Evolutionary conservation across 2,113 vertebrate species (phyloP).

Genomic region (Pomatorhinus ruficollis): DNA sequence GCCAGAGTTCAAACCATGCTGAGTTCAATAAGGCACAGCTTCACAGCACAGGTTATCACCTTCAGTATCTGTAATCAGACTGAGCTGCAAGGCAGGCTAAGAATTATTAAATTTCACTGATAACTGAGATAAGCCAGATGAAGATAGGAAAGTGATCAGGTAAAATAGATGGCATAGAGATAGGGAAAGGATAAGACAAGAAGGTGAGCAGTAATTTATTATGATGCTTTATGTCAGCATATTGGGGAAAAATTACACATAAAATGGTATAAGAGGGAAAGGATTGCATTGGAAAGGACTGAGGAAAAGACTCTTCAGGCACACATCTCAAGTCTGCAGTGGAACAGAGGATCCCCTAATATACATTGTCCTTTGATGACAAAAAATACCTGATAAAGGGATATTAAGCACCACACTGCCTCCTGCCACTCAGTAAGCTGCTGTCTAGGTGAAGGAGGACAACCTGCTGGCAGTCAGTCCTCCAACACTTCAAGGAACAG

Average conservation of each 20-base stretch:
- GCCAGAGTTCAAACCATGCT: background rate
- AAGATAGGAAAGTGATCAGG: background rate
- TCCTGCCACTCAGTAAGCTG: background rate
- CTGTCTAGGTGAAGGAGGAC: background rate
- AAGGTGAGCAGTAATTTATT: background rate
- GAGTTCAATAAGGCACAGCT: background rate
- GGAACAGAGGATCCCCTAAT: background rate
- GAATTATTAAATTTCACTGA: background rate
- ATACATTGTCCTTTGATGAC: background rate
- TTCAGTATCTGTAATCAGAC: background rate
- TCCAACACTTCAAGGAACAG: background rate
- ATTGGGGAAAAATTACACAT: background rate
- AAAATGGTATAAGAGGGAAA: background rate
- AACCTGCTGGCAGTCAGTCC: background rate
- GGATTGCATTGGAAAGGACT: background rate
- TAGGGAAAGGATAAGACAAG: background rate
- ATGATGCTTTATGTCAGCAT: background rate
- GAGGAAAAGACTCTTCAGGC: background rate
- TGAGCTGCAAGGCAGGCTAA: background rate
- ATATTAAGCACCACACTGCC: background rate
- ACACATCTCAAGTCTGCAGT: background rate
- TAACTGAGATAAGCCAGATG: background rate
- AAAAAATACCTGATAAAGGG: background rate
- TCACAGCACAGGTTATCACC: background rate
- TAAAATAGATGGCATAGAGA: background rate